A percentile compares a stretch with the other conserved stretches of the same genome.
Evolutionary conservation across 2,888 invertebrate genomes (phyloP).

Genomic region (Sceliomorpha sp.): DNA sequence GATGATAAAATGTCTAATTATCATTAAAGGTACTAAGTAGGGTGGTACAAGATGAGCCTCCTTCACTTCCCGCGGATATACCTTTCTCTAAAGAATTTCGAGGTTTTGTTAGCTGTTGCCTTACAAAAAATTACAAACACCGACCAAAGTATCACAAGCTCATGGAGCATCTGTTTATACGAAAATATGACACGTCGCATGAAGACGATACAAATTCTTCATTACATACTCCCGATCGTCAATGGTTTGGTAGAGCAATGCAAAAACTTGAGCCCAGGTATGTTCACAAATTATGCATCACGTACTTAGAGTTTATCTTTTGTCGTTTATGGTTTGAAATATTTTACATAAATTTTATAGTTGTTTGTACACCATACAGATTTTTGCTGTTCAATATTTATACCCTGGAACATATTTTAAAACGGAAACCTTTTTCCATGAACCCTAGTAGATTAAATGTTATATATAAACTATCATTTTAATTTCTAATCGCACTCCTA

Average conservation of each 20-base stretch:
- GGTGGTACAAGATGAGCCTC: conserved; percentile 94
- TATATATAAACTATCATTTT: no score
- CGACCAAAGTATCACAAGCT: conserved; percentile 97
- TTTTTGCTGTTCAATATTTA: no score
- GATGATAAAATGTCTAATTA: no score
- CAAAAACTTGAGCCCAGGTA: conserved; percentile 81
- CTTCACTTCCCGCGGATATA: conserved; percentile 88
- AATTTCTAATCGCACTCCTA: no score
- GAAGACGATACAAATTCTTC: conserved; percentile 66
- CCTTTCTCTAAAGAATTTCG: conserved; percentile 91
- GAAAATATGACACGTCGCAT: conserved; percentile 84
- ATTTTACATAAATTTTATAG: no score
- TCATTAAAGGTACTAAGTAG: conserved; percentile 80
- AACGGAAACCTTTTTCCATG: no score
- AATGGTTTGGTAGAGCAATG: conserved; percentile 89
- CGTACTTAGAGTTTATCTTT: conserved; percentile 5
- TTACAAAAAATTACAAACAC: conserved; percentile 95
- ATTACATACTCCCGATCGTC: conserved; percentile 69
- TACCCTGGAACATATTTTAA: no score
- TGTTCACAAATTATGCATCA: conserved; percentile 42
- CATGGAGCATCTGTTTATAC: conserved; percentile 93
- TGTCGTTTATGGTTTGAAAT: neutral
- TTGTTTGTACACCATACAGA: no score
- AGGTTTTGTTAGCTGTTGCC: conserved; percentile 94
- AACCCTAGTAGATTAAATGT: no score